Conservation (phyloP, 2,113 vertebrate species). For the Neofelis nebulosa region DNA sequence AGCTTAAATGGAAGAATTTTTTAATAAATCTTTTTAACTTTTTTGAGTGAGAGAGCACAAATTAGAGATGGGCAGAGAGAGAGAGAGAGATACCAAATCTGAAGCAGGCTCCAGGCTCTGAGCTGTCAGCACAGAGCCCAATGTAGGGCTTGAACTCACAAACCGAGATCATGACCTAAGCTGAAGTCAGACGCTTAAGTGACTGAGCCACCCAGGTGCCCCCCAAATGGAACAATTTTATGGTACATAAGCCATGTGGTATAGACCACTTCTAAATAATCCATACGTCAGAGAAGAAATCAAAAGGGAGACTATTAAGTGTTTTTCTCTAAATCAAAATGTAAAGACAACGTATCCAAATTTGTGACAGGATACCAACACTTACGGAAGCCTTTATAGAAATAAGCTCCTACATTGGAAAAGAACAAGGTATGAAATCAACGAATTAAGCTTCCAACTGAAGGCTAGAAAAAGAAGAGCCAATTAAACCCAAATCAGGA, state of each 20-base stretch:
- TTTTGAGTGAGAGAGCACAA: too few relatives aligned
- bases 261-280: not conserved
- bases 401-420: not conserved
- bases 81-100: too few relatives aligned
- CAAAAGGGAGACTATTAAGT: not conserved
- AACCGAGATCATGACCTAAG: too few relatives aligned
- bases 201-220: too few relatives aligned
- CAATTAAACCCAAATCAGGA: not conserved
- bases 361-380: not conserved
- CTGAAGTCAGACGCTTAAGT: too few relatives aligned
- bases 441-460: not conserved
- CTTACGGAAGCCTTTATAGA: not conserved
- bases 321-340: slow-evolving; percentile 12
- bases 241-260: not conserved
- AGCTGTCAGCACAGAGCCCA: too few relatives aligned
- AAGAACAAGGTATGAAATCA: not conserved
- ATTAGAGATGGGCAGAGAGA: too few relatives aligned
- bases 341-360: not conserved
- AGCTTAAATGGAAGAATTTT: not conserved
- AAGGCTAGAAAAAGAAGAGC: not conserved
- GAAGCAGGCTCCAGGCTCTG: too few relatives aligned
- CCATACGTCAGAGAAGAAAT: not conserved
- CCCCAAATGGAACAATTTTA: not conserved
- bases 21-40: too few relatives aligned
- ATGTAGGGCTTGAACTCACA: too few relatives aligned